phyloP scores from a whole-genome alignment of 2,797 vertebrate genomes.

The Melanotaenia maccullochi region DNA sequence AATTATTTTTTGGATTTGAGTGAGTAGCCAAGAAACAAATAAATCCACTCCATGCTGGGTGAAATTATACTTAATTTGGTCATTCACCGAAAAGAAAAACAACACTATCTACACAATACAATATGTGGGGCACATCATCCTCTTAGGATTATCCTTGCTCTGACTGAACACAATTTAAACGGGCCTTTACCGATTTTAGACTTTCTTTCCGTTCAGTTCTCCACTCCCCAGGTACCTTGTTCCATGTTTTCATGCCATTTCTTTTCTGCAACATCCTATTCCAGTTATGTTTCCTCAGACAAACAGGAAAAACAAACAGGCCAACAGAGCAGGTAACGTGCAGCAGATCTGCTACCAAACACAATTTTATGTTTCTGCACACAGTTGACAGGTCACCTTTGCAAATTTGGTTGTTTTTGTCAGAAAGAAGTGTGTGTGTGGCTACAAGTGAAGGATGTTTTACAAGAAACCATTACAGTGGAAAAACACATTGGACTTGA shows the following conservation, averaged over 20 bases:
- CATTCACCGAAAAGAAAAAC: constrained; percentile 44
- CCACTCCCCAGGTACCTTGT: constrained; percentile 33
- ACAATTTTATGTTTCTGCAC: constrained; percentile 7
- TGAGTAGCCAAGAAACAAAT: constrained; percentile 38
- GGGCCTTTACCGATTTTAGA: constrained; percentile 40
- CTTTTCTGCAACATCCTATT: constrained; percentile 31
- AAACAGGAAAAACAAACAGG: constrained; percentile 29
- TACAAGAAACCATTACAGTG: too few relatives aligned
- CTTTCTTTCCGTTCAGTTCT: constrained; percentile 29
- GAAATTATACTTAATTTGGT: constrained; percentile 41
- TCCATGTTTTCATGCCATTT: constrained; percentile 30
- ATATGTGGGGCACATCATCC: constrained; percentile 42
- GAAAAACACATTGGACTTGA: neutral
- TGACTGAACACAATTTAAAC: constrained; percentile 52
- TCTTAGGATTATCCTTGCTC: constrained; percentile 50
- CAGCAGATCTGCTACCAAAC: neutral
- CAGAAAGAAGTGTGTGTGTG: constrained; percentile 1
- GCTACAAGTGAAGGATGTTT: constrained; percentile 5
- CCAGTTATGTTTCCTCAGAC: constrained; percentile 23
- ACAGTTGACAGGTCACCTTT: neutral
- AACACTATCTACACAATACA: constrained; percentile 39
- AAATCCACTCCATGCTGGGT: constrained; percentile 24
- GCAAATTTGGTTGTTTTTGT: constrained; percentile 4
- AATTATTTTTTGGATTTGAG: constrained; percentile 34
- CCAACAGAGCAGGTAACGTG: constrained; percentile 20